Evolutionary conservation across 2,797 vertebrate species (phyloP), one percentile per base, ranked within the genome.

Genomic region (Clarias fuscus): DNA sequence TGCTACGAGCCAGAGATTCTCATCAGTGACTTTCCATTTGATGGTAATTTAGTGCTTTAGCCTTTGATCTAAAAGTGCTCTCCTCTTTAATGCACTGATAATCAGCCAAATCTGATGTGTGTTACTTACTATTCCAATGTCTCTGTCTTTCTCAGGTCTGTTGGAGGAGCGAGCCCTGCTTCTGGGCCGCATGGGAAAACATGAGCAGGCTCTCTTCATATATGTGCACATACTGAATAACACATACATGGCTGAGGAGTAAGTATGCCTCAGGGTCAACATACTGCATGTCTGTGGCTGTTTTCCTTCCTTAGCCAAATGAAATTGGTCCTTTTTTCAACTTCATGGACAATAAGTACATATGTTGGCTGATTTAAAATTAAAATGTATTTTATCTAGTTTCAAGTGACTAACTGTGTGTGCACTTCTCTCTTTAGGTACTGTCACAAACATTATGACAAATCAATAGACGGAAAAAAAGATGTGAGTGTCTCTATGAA

Each of bases 11-110:
- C 98, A 6, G 93, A 95, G 70, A 94, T 94, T 79, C 97, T 99
- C 87, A 98, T 99, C 92, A 99, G 98, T 43, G 96, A 99, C 92
- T 99, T 99, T 82, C 98, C 98, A 83, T 99, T 99, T 89, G 98
- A 99, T 88, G 98, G 98, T 99, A 90, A 94, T 20, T 76, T 77
- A 56, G 68, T 22, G 3, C 43, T 80, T 62, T 43, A 33, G 1
- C 1, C 48, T 73, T 20, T 75, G 7, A 5, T 11, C n/a, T 43
- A 15, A 7, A 18, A 22, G 73, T 20, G 0, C 10, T 71, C 27
- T 75, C 5, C 13, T 33, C n/a, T 78, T 65, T 33, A 58, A 24
- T 30, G 24, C 14, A n/a, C 58, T 30, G 11, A 40, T 73, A 79
- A 48, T 18, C 2, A 64, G 48, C 5, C 15, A 7, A 58, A 15